These are phyloP conservation scores for Rhadina sibilatrix DNA, from an alignment of 2,113 vertebrate species.

Conservation along the genomic window DNA sequence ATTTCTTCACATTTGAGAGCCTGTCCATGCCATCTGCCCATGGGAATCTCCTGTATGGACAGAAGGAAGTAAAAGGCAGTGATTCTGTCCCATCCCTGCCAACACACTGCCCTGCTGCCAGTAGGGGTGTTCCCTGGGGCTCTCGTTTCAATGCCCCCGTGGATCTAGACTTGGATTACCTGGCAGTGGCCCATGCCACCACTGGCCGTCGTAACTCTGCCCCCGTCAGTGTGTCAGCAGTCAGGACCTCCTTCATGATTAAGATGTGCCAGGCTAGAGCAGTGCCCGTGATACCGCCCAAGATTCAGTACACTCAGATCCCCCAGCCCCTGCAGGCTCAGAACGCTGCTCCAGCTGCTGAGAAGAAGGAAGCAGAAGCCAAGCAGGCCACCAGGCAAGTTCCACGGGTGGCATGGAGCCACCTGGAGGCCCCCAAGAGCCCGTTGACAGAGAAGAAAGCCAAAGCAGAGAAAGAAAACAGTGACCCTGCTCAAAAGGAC, in stretches of 20 bases:
- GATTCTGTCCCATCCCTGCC: conserved; percentile 65
- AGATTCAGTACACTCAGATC: conserved; percentile 93
- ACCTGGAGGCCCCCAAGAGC: conserved; percentile 57
- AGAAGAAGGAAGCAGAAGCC: conserved; percentile 68
- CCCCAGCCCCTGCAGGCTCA: conserved; percentile 84
- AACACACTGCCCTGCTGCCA: conserved; percentile 18
- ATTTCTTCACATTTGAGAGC: conserved; percentile 73
- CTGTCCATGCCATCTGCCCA: conserved; percentile 48
- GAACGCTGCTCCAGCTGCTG: not conserved
- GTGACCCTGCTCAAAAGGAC: conserved; percentile 60
- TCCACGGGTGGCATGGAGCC: conserved; percentile 42
- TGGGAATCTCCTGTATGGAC: conserved; percentile 49
- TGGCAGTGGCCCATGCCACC: conserved; percentile 68
- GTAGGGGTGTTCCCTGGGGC: conserved; percentile 57
- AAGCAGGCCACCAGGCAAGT: conserved; percentile 21
- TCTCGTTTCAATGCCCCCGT: conserved; percentile 28
- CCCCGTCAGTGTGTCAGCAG: conserved; percentile 90
- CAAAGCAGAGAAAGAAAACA: conserved; percentile 82
- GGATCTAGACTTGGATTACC: conserved; percentile 68
- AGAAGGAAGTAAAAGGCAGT: conserved; percentile 61
- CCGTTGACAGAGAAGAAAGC: conserved; percentile 71
- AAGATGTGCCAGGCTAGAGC: conserved; percentile 95
- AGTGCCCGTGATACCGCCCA: conserved; percentile 91
- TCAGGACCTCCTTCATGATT: conserved; percentile 94
- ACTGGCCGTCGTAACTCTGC: conserved; percentile 89